Base-by-base conservation (phyloP, 2,888 invertebrate species). In the Sericinus montela region DNA sequence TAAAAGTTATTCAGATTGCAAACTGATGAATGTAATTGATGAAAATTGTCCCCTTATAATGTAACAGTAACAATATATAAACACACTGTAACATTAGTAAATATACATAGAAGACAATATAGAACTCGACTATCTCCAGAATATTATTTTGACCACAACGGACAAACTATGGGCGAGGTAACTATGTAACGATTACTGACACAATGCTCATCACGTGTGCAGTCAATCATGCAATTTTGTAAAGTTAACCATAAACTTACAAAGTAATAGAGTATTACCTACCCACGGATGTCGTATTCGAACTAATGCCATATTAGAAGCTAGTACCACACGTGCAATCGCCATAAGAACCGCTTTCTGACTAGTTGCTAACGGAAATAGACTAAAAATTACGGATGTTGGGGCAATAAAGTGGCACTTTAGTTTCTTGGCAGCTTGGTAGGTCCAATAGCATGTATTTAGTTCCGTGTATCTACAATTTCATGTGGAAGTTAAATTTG, bases 341-440 rank as follows among this genome's bases (percentile, higher is more conserved):
- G 52, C 53, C 53, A 57, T 57, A 60, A 59, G 58, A 51, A 57
- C 49, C 44, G 51, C 55, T 54, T 53, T 45, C 54, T 54, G 45
- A 52, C 53, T 56, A 52, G 49, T 54, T 43, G 54, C 58, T 54
- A 62, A 64, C 66, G 48, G 50, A 56, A 69, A 69, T 57, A 65
- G 65, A 69, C 69, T 64, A 63, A 60, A 57, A 53, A 56, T 67
- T 66, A 66, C 81, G 77, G 78, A 81, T 76, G 80, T 71, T 59
- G 59, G 57, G 60, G 60, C 58, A 65, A 63, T 64, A 69, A 66
- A 65, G 50, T 58, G 47, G 51, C 48, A 56, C 51, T 56, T 54
- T 43, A 45, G 50, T 54, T 47, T 37, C 39, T 25, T 11, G 5
- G 32, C 32, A 7, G 4, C 32, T 32, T 10, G 10, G 32, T 7